Conservation (phyloP, 2,888 invertebrate species). For the Ochropleura leucogaster region DNA sequence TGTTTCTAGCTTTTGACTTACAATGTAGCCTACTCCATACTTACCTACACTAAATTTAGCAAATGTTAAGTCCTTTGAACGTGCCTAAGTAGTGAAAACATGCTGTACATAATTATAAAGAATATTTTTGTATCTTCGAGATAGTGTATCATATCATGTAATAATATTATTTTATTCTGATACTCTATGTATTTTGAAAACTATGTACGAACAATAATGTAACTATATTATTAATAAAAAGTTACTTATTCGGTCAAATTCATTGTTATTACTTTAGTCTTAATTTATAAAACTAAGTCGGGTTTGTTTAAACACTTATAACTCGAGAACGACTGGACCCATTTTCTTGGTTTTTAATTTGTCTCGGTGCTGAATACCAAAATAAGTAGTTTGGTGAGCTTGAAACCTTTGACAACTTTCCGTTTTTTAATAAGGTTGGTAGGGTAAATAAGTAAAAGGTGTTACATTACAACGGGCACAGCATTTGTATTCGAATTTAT, state of each 20-base stretch:
- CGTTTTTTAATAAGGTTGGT: no score
- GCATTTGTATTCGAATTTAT: no score
- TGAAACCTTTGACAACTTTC: no score
- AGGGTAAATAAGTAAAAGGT: no score
- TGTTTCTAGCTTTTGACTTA: not conserved
- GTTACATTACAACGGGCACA: no score
- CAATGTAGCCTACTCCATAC: not conserved
- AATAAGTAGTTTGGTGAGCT: no score
- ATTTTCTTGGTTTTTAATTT: no score
- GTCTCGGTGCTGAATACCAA: no score
- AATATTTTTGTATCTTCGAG: slow-evolving; percentile 76
- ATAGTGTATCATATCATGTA: slow-evolving; percentile 71
- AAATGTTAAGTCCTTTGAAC: slow-evolving; percentile 6
- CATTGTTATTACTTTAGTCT: slow-evolving; percentile 12
- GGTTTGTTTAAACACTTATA: no score
- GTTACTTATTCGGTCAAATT: slow-evolving; percentile 34
- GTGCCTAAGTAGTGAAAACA: slow-evolving; percentile 18
- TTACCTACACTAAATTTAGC: slow-evolving; percentile 20
- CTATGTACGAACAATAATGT: slow-evolving; percentile 41
- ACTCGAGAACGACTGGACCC: no score
- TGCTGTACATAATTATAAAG: slow-evolving; percentile 63
- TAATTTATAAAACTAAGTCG: no score
- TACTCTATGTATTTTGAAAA: slow-evolving; percentile 66
- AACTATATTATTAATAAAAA: slow-evolving; percentile 56
- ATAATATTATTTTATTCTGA: slow-evolving; percentile 67